phyloP scores from a whole-genome alignment of 2,888 invertebrate species.

The Xestobium rufovillosum region DNA sequence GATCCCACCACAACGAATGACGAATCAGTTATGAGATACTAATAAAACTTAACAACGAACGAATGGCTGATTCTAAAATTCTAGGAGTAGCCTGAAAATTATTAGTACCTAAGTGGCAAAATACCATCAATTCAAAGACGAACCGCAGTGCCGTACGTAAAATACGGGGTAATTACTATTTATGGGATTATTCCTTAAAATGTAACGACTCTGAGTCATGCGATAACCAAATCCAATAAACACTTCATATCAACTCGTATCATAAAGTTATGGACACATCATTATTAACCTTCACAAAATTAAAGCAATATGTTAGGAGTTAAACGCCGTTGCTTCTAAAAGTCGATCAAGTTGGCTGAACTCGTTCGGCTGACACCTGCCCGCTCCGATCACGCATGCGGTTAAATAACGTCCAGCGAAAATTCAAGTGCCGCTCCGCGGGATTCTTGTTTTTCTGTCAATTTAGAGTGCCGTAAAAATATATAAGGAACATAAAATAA shows the following conservation, averaged over 20 bases:
- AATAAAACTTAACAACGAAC: too few species aligned
- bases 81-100: too few species aligned
- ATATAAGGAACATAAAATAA: slow-evolving; percentile 32
- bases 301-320: slow-evolving; percentile 27
- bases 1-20: too few species aligned
- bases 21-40: too few species aligned
- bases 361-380: slow-evolving; percentile 34
- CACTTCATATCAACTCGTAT: slow-evolving; percentile 28
- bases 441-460: slow-evolving; percentile 39
- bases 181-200: slow-evolving; percentile 10
- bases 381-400: slow-evolving; percentile 33
- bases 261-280: slow-evolving; percentile 25
- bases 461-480: slow-evolving; percentile 38
- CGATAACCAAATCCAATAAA: slow-evolving; percentile 29
- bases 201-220: slow-evolving; percentile 21
- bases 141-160: too few species aligned
- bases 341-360: slow-evolving; percentile 32
- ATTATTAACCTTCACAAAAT: slow-evolving; percentile 24
- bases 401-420: slow-evolving; percentile 31
- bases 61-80: too few species aligned
- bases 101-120: too few species aligned
- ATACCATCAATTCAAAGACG: too few species aligned
- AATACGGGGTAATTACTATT: slow-evolving; percentile 2
- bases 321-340: slow-evolving; percentile 20
- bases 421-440: slow-evolving; percentile 31